Evolutionary conservation across 2,888 invertebrate species (phyloP), one percentile per base, ranked within the genome.

Genomic region (Teleogryllus oceanicus): DNA sequence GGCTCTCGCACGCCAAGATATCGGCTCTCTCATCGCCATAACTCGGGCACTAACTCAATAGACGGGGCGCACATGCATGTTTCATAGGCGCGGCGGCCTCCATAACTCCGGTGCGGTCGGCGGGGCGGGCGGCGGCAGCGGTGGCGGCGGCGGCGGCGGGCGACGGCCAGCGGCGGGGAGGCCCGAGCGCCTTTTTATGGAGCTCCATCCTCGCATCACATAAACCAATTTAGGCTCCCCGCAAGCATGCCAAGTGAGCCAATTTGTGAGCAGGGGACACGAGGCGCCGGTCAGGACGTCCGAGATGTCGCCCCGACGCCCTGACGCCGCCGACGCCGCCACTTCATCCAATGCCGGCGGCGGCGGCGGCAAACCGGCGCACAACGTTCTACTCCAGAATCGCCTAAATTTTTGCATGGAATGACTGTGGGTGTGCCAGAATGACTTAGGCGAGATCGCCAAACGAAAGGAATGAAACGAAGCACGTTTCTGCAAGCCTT

Each of bases 21-120:
- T 62, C 62, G 62, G 62, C 62, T 62, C 20, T 20, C 49, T 78
- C 78, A 78, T 78, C 8, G 80, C 78, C 49, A 78, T 80, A 80
- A 80, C 76, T 78, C 75, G 50, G 11, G 50, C n/a, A 78, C 76
- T 80, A 80, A 80, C 80, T 80, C 80, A 78, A 80, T 78, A 78
- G 80, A 75, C n/a, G 62, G 24, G 78, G 74, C 78, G 37, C 49
- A 79, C 80, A 62, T 80, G 80, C 76, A 80, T 80, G 51, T 77
- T 78, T 80, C 80, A 80, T 78, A 75, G 75, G 62, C 62, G 62
- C 62, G 16, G 62, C n/a, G 62, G 62, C 62, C 62, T 62, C 62
- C 62, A 62, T 62, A 62, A 62, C 62, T 62, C 62, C 62, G 62
- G 62, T n/a, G 62, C 62, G 62, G 62, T n/a, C 62, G 62, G 16